Evolutionary conservation across 2,888 invertebrate genomes (phyloP).

Genomic region (Epistrophe eligans): DNA sequence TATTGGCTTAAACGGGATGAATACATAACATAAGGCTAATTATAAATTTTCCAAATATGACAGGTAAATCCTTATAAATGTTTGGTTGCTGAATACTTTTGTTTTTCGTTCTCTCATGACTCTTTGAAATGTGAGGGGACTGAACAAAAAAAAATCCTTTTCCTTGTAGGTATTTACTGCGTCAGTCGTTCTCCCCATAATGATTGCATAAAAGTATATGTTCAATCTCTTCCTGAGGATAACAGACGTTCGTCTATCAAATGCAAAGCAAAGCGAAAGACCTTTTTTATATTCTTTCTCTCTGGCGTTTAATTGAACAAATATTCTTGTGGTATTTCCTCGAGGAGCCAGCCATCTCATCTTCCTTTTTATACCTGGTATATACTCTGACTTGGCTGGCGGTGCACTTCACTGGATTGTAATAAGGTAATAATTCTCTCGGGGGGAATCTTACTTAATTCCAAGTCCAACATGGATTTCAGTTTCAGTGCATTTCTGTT

Average conservation of each 20-base stretch:
- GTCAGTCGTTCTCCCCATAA: slow-evolving; percentile 8
- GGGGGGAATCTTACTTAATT: slow-evolving; percentile 63
- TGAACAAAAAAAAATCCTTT: slow-evolving; percentile 52
- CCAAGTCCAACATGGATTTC: slow-evolving; percentile 57
- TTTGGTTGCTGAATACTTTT: slow-evolving; percentile 14
- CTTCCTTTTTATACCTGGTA: slow-evolving; percentile 36
- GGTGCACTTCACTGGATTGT: slow-evolving; percentile 28
- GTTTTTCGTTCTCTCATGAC: slow-evolving; percentile 18
- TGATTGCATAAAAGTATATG: slow-evolving; percentile 52
- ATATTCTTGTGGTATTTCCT: slow-evolving; percentile 43
- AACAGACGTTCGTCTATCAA: slow-evolving; percentile 65
- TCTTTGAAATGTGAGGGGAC: slow-evolving; percentile 54
- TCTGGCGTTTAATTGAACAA: slow-evolving; percentile 74
- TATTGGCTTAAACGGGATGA: slow-evolving; percentile 21
- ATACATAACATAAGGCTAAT: slow-evolving; percentile 41
- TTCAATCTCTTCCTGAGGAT: slow-evolving; percentile 18
- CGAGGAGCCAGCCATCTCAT: slow-evolving; percentile 5
- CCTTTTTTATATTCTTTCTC: neutral
- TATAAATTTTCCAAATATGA: slow-evolving; percentile 65
- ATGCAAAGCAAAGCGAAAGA: slow-evolving; percentile 42
- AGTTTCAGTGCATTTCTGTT: slow-evolving; percentile 49
- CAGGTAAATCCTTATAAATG: slow-evolving; percentile 71
- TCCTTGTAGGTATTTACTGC: slow-evolving; percentile 41
- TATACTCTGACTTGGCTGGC: neutral
- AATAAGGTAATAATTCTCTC: slow-evolving; percentile 65